Base-by-base conservation (phyloP, 2,888 invertebrate species). In the Tinea pellionella region DNA sequence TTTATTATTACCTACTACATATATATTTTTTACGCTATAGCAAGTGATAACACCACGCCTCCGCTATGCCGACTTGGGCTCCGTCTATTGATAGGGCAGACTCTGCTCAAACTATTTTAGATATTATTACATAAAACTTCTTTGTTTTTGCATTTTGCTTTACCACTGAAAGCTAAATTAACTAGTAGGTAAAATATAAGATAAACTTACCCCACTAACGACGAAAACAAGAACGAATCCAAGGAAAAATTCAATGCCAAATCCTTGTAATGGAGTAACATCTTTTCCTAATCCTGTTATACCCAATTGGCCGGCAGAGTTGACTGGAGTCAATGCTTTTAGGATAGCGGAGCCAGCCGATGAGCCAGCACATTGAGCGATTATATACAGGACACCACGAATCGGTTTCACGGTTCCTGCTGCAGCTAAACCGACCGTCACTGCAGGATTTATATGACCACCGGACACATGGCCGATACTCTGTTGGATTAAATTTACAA, bases 371-470 rank as follows among this genome's bases (percentile, higher is more conserved):
- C 94, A 93, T 78, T 97, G 97, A 0, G 92, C 93, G 59, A 95
- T 74, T 58, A 97, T 89, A 81, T 97, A 97, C 41, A 95, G 86
- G 1, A 94, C 56, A 0, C 92, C 94, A 65, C 95, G 91, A 30
- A 92, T 75, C 0, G 94, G 80, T 66, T 93, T 92, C 60, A 96
- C 92, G 69, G 94, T 92, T 8, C 96, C 95, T 8, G 93, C 91
- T 11, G 92, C 91, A 60, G 95, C 81, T 81, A 97, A 89, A 1
- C 94, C 96, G 15, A 89, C 77, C 3, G 97, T 97, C 47, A 98
- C 96, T 0, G 97, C 97, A 0, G 97, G 97, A 89, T 98, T 98
- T 63, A 97, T 89, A 79, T 97, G 97, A 9, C 95, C 96, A 1
- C 97, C 96, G 61, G 96, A 96, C 60, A 96, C 90, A 79, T 96